Evolutionary conservation across 2,797 vertebrate genomes (phyloP), one percentile per base, ranked within the genome.

Genomic region (Triplophysa bombifrons): DNA sequence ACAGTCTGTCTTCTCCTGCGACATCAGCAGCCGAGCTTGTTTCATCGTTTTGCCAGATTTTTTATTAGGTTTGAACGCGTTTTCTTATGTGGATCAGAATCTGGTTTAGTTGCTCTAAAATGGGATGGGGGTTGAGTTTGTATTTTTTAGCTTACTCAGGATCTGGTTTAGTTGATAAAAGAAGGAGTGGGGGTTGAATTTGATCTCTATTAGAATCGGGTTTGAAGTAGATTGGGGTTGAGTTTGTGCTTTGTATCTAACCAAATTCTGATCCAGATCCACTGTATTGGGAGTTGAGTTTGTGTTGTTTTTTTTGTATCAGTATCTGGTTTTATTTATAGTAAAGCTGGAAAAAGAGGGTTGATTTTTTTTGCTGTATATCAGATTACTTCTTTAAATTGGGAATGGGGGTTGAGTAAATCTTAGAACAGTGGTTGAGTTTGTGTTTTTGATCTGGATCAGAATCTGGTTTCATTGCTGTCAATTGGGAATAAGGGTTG

Each of bases 1-100:
- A 79, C 30, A 8, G 61, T 65, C 22, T 56, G 34, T 63, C 60
- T 27, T 60, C 55, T 38, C 20, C 60, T 78, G 76, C 48, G 22
- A 56, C 58, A 46, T 66, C 34, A 72, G 69, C 60, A 66, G 19
- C n/a, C 19, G 1, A 63, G 46, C 56, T 48, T 41, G 27, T 55
- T 71, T 78, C 11, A 44, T 71, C 46, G 64, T 64, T 16, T 17
- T 14, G 50, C 3, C 63, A 20, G 9, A 22, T 53, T 63, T 16
- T 19, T 27, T 56, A 3, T 22, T 51, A 4, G 25, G 48, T 38
- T 19, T 77, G 5, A 77, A 51, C 6, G 25, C 46, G 44, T 58
- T 14, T 34, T 10, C 27, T 58, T 2, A 58, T 68, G 38, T 16
- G 17, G 64, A 58, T 56, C 22, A 30, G 19, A 61, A 61, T 60